phyloP scores from a whole-genome alignment of 2,888 invertebrate species.

The Choristoneura rosaceana region DNA sequence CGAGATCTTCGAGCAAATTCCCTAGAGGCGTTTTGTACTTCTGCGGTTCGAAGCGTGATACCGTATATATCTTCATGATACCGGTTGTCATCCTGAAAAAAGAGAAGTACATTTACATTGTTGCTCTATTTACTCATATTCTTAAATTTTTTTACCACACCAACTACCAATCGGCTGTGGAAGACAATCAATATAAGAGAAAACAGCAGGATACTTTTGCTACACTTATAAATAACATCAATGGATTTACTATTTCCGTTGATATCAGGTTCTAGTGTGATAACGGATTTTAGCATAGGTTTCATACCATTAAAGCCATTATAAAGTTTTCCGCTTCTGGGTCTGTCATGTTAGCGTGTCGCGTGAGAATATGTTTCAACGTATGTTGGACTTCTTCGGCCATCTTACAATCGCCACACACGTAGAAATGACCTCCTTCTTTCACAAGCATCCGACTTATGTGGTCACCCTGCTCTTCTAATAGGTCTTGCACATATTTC shows the following conservation, averaged over 20 bases:
- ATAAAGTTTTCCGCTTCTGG: constrained; percentile 93
- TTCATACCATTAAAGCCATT: constrained; percentile 91
- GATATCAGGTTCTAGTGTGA: background rate
- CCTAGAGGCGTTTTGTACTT: constrained; percentile 93
- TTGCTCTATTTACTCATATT: background rate
- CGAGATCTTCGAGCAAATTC: constrained; percentile 89
- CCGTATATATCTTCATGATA: constrained; percentile 99
- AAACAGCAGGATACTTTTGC: too few species aligned
- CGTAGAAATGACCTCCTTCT: constrained; percentile 95
- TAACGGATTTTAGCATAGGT: background rate
- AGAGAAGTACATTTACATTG: background rate
- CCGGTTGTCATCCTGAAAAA: constrained; percentile 93
- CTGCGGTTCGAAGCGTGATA: constrained; percentile 94
- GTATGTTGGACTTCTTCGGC: constrained; percentile 97
- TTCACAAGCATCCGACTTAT: constrained; percentile 91
- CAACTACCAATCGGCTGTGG: too few species aligned
- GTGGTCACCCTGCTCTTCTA: constrained; percentile 90
- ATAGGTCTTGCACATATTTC: constrained; percentile 96
- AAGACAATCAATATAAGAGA: too few species aligned
- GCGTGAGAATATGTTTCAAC: constrained; percentile 90
- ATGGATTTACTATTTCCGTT: too few species aligned
- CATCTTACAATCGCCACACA: constrained; percentile 99
- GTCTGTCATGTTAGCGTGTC: constrained; percentile 88
- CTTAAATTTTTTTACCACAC: background rate
- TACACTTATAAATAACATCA: too few species aligned